A percentile compares a stretch with the other conserved stretches of the same genome.
Conservation (phyloP, 2,797 vertebrate genomes). For the Spheniscus humboldti region DNA sequence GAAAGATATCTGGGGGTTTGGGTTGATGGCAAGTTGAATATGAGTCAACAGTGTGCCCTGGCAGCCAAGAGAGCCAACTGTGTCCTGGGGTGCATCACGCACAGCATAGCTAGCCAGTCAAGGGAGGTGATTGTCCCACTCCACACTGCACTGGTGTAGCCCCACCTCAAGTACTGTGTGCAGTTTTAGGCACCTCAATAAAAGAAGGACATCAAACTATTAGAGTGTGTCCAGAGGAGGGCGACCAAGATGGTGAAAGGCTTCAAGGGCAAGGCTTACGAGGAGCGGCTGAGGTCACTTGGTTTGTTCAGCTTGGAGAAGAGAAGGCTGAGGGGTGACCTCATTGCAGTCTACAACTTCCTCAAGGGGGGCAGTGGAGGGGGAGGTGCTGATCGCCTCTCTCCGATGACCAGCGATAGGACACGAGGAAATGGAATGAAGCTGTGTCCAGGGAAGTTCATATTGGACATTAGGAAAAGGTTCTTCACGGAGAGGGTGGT, state of each 20-base stretch:
- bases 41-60: background rate
- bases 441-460: background rate
- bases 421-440: background rate
- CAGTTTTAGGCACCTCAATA: background rate
- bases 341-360: background rate
- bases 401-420: rapidly evolving
- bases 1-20: background rate
- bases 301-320: background rate
- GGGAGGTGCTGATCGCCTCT: background rate
- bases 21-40: background rate
- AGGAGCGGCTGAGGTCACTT: background rate
- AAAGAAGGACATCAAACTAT: background rate
- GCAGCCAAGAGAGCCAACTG: background rate
- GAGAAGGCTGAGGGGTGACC: no score
- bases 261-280: background rate
- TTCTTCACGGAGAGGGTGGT: background rate
- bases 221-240: background rate
- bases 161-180: background rate
- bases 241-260: background rate
- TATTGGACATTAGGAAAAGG: background rate
- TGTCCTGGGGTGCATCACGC: background rate
- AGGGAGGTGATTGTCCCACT: background rate
- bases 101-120: rapidly evolving
- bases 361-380: background rate
- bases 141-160: background rate